Evolutionary conservation across 2,113 vertebrate genomes (phyloP).

Genomic region (Scomber colias): DNA sequence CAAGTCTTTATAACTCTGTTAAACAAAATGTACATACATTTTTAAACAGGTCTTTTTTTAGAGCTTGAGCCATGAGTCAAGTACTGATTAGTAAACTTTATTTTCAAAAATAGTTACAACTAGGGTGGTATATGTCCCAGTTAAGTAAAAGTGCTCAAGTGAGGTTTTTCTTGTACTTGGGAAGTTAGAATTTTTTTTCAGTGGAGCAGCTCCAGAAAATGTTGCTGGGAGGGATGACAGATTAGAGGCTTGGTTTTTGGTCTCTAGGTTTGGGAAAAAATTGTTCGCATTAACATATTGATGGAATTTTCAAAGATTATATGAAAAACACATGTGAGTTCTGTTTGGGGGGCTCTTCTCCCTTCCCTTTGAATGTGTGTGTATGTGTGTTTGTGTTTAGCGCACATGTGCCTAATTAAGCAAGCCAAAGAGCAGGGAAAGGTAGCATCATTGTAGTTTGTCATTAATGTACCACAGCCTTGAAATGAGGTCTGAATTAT

Average conservation of each 20-base stretch:
- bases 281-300: conserved; percentile 66
- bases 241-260: conserved; percentile 49
- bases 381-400: conserved; percentile 39
- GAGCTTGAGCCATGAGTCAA: background rate
- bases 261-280: conserved; percentile 46
- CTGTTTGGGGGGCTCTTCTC: conserved; percentile 18
- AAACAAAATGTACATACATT: background rate
- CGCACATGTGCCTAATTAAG: conserved; percentile 37
- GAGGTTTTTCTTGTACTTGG: conserved; percentile 18
- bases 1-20: conserved; percentile 6
- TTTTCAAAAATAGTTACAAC: background rate
- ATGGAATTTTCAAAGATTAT: conserved; percentile 57
- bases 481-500: conserved; percentile 56
- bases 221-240: conserved; percentile 42
- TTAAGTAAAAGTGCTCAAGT: conserved; percentile 22
- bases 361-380: conserved; percentile 8
- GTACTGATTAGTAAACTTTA: background rate
- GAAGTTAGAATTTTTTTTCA: conserved; percentile 27
- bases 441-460: conserved; percentile 36
- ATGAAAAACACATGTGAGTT: conserved; percentile 49
- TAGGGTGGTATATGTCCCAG: conserved; percentile 20
- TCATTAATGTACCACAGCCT: conserved; percentile 51
- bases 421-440: conserved; percentile 34
- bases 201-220: conserved; percentile 37
- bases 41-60: background rate